Evolutionary conservation across 2,113 vertebrate species (phyloP).

Genomic region (Microtus montanus): DNA sequence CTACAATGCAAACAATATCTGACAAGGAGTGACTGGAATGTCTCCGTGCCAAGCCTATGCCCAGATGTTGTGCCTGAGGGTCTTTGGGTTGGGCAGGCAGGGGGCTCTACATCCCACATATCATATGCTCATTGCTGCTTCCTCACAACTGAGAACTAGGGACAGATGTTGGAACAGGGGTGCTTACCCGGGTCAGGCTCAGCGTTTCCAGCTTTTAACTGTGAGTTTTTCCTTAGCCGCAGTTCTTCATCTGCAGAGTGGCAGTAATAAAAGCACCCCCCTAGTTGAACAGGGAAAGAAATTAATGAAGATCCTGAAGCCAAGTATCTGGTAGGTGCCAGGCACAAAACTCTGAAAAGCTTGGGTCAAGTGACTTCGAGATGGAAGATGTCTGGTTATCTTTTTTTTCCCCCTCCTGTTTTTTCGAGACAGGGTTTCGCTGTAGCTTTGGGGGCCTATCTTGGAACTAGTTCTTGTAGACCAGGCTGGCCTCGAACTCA

Average conservation of each 20-base stretch:
- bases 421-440: too few relatives aligned
- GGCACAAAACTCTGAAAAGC: slow-evolving; percentile 42
- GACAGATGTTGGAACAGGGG: not conserved
- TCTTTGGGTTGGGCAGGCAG: not conserved
- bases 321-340: not conserved
- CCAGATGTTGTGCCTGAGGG: not conserved
- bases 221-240: not conserved
- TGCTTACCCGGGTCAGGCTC: not conserved
- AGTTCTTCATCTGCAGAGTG: not conserved
- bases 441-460: too few relatives aligned
- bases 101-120: not conserved
- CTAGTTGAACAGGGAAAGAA: not conserved
- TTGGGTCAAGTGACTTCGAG: not conserved
- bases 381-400: not conserved
- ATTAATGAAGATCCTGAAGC: not conserved
- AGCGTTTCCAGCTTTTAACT: not conserved
- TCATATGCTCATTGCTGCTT: not conserved
- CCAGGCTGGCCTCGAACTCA: too few relatives aligned
- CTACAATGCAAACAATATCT: not conserved
- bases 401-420: too few relatives aligned
- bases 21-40: not conserved
- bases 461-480: too few relatives aligned
- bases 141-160: not conserved
- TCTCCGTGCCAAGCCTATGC: not conserved
- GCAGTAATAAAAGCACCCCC: not conserved